Conservation (phyloP, 2,888 invertebrate genomes). For the Leptinotarsa peninsularis region DNA sequence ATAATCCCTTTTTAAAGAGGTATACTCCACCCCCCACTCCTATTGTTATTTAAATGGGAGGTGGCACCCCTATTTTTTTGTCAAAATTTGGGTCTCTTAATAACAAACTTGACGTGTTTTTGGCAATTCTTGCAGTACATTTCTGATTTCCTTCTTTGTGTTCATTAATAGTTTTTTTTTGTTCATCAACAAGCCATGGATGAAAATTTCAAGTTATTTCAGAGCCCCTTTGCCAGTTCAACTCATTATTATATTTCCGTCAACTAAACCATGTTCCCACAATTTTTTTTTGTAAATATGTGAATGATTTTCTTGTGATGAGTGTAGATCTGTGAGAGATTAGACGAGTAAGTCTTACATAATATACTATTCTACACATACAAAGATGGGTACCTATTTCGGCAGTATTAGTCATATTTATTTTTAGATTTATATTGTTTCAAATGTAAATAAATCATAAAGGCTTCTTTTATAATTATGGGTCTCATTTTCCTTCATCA, state of each 20-base stretch:
- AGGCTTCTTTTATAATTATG: slow-evolving; percentile 25
- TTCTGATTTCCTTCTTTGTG: no score
- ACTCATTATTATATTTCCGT: neutral
- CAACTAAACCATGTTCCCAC: neutral
- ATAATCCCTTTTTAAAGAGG: no score
- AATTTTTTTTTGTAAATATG: neutral
- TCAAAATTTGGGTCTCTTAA: no score
- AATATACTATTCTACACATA: slow-evolving; percentile 20
- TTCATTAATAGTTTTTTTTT: no score
- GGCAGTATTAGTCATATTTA: slow-evolving; percentile 40
- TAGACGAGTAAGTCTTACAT: slow-evolving; percentile 19
- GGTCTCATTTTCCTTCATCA: neutral
- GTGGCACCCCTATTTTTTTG: no score
- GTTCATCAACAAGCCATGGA: neutral
- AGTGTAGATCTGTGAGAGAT: slow-evolving; percentile 25
- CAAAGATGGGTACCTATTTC: slow-evolving; percentile 31
- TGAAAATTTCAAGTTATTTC: neutral
- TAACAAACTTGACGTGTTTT: no score
- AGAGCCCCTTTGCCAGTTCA: neutral
- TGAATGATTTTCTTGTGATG: slow-evolving; percentile 27
- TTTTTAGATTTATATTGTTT: slow-evolving; percentile 34
- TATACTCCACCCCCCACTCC: no score
- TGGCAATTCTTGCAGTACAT: no score
- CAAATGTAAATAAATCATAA: slow-evolving; percentile 12
- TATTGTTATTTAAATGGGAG: no score